Evolutionary conservation across 2,888 invertebrate species (phyloP).

Genomic region (Aleiodes testaceus): DNA sequence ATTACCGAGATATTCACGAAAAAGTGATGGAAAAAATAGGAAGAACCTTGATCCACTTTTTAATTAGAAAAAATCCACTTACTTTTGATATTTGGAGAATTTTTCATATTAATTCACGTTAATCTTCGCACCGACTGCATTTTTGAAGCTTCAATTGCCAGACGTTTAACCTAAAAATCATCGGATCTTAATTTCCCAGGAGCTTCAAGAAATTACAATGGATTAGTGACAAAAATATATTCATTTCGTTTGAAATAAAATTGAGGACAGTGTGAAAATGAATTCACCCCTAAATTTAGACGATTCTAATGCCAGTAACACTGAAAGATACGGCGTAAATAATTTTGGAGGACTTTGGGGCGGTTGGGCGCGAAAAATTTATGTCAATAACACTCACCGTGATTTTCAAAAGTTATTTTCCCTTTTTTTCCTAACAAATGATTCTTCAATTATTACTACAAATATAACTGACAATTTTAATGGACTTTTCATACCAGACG

Average conservation of each 20-base stretch:
- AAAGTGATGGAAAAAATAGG: too few species aligned
- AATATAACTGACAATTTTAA: slow-evolving; percentile 1
- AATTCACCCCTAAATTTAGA: slow-evolving; percentile 5
- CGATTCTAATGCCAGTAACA: not conserved
- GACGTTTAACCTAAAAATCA: too few species aligned
- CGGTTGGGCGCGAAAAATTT: slow-evolving; percentile 19
- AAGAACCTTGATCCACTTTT: too few species aligned
- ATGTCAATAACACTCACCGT: slow-evolving; percentile 7
- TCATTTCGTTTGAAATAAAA: not conserved
- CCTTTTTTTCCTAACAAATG: not conserved
- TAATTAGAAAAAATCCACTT: too few species aligned
- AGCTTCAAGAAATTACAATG: too few species aligned
- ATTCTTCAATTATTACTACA: not conserved
- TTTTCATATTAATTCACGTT: too few species aligned
- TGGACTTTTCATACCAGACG: not conserved
- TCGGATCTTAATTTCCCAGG: too few species aligned
- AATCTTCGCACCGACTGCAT: too few species aligned
- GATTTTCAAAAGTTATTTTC: not conserved
- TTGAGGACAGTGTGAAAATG: not conserved
- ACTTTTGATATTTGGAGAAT: too few species aligned
- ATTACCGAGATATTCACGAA: too few species aligned
- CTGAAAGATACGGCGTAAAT: slow-evolving; percentile 16
- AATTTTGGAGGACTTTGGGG: not conserved
- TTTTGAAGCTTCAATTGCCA: too few species aligned
- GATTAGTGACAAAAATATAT: not conserved